A percentile compares a stretch with the other conserved stretches of the same genome.
phyloP scores from a whole-genome alignment of 2,888 invertebrate species.

The Aspidapion aeneum region DNA sequence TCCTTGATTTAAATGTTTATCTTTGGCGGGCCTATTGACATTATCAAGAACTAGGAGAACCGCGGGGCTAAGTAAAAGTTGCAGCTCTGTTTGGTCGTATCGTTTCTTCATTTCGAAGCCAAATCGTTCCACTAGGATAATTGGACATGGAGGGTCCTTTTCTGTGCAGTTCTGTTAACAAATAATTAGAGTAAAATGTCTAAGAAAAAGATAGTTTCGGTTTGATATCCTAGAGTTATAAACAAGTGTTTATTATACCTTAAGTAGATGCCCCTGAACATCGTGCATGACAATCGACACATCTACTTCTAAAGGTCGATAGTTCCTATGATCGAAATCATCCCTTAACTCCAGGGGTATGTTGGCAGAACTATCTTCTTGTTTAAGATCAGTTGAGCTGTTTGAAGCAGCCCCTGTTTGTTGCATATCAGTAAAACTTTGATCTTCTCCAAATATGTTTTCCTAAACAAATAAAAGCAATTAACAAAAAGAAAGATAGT shows the following conservation, averaged over 20 bases:
- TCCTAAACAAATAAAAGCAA: constrained; percentile 55
- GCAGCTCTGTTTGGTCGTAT: constrained; percentile 87
- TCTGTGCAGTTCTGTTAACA: constrained; percentile 77
- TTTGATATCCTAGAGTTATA: too few relatives aligned
- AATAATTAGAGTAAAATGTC: too few relatives aligned
- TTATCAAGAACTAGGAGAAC: constrained; percentile 77
- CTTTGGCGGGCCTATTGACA: constrained; percentile 63
- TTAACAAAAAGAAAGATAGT: too few relatives aligned
- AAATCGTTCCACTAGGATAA: constrained; percentile 82
- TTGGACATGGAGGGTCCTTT: constrained; percentile 88
- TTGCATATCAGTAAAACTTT: constrained; percentile 90
- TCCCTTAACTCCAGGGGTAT: constrained; percentile 77
- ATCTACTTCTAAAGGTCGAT: constrained; percentile 86
- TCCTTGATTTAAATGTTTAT: constrained; percentile 76
- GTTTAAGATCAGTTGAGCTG: constrained; percentile 51
- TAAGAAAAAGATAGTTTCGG: too few relatives aligned
- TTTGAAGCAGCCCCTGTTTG: constrained; percentile 45
- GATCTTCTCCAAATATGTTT: constrained; percentile 97
- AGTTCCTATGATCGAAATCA: constrained; percentile 80
- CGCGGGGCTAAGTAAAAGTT: constrained; percentile 84
- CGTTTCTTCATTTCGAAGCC: constrained; percentile 97
- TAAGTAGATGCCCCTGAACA: constrained; percentile 90
- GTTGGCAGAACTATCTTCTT: constrained; percentile 62
- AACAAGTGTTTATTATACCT: too few relatives aligned
- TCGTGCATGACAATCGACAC: constrained; percentile 94